These are phyloP conservation scores for Aplodontia rufa DNA, from an alignment of 2,113 vertebrate genomes.

Conservation along the genomic window DNA sequence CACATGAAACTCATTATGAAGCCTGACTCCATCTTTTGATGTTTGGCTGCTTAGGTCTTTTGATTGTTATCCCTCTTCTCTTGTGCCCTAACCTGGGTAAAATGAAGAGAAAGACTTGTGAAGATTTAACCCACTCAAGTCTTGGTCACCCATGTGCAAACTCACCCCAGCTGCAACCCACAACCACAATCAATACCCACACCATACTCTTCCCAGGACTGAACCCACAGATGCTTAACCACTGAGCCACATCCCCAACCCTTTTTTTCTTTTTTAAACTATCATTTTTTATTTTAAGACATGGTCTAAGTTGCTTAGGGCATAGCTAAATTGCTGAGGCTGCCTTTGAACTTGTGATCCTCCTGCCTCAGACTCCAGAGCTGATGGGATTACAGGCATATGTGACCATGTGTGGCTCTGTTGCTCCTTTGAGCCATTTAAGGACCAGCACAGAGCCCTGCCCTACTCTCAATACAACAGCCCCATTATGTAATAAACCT, in stretches of 20 bases:
- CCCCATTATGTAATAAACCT: neutral
- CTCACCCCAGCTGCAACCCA: neutral
- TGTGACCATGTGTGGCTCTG: too few relatives aligned
- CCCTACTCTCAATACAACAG: neutral
- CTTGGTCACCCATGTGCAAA: rapidly evolving
- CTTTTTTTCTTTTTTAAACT: too few relatives aligned
- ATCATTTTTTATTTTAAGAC: too few relatives aligned
- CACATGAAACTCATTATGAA: neutral
- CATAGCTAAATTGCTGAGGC: too few relatives aligned
- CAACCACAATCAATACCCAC: neutral
- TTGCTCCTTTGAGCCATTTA: neutral
- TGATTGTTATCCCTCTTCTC: neutral
- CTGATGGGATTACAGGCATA: too few relatives aligned
- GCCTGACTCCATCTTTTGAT: neutral
- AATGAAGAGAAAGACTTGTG: neutral
- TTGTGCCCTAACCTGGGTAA: neutral
- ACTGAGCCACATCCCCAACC: too few relatives aligned
- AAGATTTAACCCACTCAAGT: neutral
- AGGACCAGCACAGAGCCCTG: neutral
- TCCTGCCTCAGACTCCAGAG: too few relatives aligned
- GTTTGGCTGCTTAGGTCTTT: neutral
- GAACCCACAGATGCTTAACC: too few relatives aligned
- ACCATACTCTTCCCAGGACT: neutral
- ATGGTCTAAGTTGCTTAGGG: too few relatives aligned
- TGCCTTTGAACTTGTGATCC: too few relatives aligned